Conservation (phyloP, 2,888 invertebrate genomes). For the Drosophila melanocephala region DNA sequence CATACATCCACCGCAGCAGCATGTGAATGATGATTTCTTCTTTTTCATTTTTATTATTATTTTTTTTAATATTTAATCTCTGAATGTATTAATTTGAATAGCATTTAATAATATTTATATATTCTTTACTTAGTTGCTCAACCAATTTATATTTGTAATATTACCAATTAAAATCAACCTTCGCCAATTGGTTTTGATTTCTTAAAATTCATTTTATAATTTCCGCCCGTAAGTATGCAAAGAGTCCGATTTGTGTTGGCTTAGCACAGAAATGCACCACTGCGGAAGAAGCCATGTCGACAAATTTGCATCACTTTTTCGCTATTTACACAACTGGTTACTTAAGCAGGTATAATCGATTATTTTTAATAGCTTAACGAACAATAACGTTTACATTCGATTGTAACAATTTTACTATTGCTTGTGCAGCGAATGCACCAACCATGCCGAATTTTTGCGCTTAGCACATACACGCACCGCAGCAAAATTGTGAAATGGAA, state of each 20-base stretch:
- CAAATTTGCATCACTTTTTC: not conserved
- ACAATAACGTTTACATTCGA: not conserved
- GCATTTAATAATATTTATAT: not conserved
- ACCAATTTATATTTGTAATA: not conserved
- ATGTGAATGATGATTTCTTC: not conserved
- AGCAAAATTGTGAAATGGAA: not conserved
- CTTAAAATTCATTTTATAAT: not conserved
- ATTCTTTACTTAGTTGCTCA: not conserved
- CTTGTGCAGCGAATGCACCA: constrained; percentile 7
- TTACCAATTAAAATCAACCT: not conserved
- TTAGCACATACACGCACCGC: constrained; percentile 17
- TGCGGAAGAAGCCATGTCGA: not conserved
- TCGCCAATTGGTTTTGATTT: not conserved
- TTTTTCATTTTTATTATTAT: not conserved
- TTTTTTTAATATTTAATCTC: not conserved
- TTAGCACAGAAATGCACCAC: not conserved
- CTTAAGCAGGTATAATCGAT: not conserved
- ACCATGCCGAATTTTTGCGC: not conserved
- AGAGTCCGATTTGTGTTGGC: not conserved
- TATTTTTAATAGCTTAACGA: not conserved
- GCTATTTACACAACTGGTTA: not conserved
- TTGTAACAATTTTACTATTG: not conserved
- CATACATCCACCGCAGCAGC: not conserved
- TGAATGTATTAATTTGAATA: not conserved
- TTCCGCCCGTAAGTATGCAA: constrained; percentile 38